Base-by-base conservation (phyloP, 2,888 invertebrate genomes). In the Monochamus alternatus region DNA sequence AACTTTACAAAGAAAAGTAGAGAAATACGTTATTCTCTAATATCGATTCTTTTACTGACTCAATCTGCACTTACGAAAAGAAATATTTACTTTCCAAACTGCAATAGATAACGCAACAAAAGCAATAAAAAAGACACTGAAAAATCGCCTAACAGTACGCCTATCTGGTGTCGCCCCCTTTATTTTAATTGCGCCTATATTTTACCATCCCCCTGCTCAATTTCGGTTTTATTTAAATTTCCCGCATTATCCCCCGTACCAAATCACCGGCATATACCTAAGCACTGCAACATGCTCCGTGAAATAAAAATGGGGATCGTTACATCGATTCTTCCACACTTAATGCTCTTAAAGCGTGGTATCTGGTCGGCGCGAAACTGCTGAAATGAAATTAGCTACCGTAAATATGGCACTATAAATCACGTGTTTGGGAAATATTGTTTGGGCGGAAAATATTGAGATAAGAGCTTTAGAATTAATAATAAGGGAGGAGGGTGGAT, bases 341-440 rank as follows among this genome's bases (percentile, higher is more conserved):
- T 67, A 74, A 52, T 60, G 38, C 63, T 22, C 51, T 74, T 44
- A 64, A 47, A 55, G n/a, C 58, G 64, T 65, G 58, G 44, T 51
- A 38, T 32, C 52, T 38, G 8, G 4, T 38, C 52, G 47, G 64
- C 55, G 64, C 32, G 47, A 32, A 52, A 52, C 68, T 22, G 38
- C 51, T 62, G 31, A 62, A 68, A 74, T 59, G 12, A 74, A 74
- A 74, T 74, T 74, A 74, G 66, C 73, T 4, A 51, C 52, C 51
- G 22, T 51, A 65, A 51, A 32, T 55, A 52, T 5, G 10, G 32
- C 55, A n/a, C 3, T 43, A 51, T 68, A 68, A 68, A 68, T 68
- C 43, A 68, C 38, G 38, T 32, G 59, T 10, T 38, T n/a, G 14
- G 55, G 43, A 59, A 68, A 59, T 59, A 58, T 58, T 68, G 38